Conservation (phyloP, 2,113 vertebrate species). For the Silurus meridionalis region DNA sequence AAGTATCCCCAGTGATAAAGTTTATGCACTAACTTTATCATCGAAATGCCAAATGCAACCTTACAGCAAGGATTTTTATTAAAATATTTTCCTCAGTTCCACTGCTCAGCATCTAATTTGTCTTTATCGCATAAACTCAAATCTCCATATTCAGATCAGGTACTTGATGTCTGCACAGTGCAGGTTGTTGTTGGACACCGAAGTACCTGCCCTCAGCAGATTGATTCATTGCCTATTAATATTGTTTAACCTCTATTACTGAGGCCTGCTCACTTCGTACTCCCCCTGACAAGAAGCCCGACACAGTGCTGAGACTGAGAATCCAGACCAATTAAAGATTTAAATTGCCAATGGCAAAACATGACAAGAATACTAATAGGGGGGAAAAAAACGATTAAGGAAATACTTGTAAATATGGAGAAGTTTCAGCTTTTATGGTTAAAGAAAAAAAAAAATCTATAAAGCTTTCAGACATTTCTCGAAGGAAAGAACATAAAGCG, state of each 20-base stretch:
- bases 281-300: constrained; percentile 44
- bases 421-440: neutral
- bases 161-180: constrained; percentile 32
- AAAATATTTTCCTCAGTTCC: neutral
- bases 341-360: constrained; percentile 69
- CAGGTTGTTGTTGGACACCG: constrained; percentile 46
- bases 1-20: neutral
- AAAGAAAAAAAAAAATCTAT: neutral
- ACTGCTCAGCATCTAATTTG: neutral
- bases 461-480: constrained; percentile 12
- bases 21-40: neutral
- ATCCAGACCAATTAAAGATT: constrained; percentile 72
- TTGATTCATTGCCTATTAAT: constrained; percentile 60
- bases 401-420: neutral
- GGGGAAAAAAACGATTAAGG: constrained; percentile 35
- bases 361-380: constrained; percentile 65
- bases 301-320: constrained; percentile 54
- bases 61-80: neutral
- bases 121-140: neutral
- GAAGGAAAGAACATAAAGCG: neutral
- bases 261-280: constrained; percentile 55
- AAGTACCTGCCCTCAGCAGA: constrained; percentile 43
- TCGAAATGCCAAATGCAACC: neutral
- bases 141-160: constrained; percentile 33
- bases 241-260: constrained; percentile 52